phyloP scores from a whole-genome alignment of 2,888 invertebrate species.

The Dysmachus trigonus region DNA sequence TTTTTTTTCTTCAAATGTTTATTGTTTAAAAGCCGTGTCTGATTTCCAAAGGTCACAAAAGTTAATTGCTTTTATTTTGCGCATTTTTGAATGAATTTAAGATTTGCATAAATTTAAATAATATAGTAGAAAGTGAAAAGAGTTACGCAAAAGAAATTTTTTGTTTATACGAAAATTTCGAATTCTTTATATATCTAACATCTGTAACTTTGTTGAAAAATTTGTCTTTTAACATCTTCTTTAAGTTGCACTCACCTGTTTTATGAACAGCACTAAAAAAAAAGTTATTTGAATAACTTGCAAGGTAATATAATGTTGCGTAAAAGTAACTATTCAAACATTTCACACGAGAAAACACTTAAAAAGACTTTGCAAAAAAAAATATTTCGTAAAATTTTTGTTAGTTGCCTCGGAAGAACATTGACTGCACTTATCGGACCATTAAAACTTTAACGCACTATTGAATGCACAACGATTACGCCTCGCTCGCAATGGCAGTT shows the following conservation, averaged over 20 bases:
- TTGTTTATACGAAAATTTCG: not conserved
- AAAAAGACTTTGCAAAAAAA: not conserved
- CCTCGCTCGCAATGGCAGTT: not conserved
- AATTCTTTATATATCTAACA: not conserved
- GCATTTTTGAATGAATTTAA: not conserved
- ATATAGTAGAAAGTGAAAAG: not conserved
- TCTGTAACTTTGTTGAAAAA: not conserved
- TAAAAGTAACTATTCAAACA: not conserved
- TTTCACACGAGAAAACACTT: not conserved
- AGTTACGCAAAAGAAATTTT: not conserved
- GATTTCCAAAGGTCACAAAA: not conserved
- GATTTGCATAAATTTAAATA: not conserved
- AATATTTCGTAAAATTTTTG: not conserved
- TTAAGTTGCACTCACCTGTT: not conserved
- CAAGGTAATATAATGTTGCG: not conserved
- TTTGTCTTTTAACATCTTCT: not conserved
- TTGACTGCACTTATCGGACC: not conserved
- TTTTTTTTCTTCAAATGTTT: not conserved
- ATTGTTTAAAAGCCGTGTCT: not conserved
- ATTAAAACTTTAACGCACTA: not conserved
- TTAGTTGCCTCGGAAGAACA: not conserved
- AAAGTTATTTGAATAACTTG: not conserved
- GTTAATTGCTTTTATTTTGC: not conserved
- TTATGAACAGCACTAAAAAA: not conserved
- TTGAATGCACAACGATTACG: not conserved